Percentiles rank a stretch among this genome's conserved stretches.
These are phyloP conservation scores for Apis laboriosa DNA, from an alignment of 1,140 invertebrate species.

Conservation along the genomic window DNA sequence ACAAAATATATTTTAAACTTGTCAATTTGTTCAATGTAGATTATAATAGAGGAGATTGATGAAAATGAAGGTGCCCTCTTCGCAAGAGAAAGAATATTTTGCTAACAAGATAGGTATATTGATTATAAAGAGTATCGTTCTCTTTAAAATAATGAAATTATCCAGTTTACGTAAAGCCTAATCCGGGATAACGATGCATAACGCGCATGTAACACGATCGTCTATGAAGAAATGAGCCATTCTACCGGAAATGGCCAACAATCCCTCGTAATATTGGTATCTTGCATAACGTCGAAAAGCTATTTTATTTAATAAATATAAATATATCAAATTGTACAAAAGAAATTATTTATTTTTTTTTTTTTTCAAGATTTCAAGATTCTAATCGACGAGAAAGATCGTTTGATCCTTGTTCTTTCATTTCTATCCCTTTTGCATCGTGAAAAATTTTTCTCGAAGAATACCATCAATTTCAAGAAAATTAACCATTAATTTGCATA, in stretches of 20 bases:
- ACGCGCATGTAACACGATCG: slow-evolving; percentile 25
- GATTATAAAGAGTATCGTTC: background rate
- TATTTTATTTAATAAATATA: too few species aligned
- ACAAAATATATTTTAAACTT: background rate
- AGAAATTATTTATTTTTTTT: too few species aligned
- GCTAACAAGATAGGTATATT: background rate
- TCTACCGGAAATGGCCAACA: background rate
- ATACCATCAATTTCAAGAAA: too few species aligned
- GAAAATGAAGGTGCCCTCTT: background rate
- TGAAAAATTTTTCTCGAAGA: too few species aligned
- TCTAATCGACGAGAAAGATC: too few species aligned
- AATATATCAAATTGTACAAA: too few species aligned
- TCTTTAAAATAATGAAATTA: slow-evolving; percentile 27
- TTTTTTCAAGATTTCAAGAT: too few species aligned
- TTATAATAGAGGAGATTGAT: background rate
- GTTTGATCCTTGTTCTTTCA: too few species aligned
- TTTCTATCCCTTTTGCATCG: too few species aligned
- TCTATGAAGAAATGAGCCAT: slow-evolving; percentile 8
- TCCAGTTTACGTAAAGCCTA: slow-evolving; percentile 22
- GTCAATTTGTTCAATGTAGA: background rate
- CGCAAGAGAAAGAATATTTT: background rate
- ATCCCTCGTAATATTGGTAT: too few species aligned
- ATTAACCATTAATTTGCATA: too few species aligned
- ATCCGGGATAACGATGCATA: background rate
- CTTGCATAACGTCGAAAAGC: too few species aligned